Evolutionary conservation across 2,888 invertebrate genomes (phyloP).

Genomic region (Lobophora halterata): DNA sequence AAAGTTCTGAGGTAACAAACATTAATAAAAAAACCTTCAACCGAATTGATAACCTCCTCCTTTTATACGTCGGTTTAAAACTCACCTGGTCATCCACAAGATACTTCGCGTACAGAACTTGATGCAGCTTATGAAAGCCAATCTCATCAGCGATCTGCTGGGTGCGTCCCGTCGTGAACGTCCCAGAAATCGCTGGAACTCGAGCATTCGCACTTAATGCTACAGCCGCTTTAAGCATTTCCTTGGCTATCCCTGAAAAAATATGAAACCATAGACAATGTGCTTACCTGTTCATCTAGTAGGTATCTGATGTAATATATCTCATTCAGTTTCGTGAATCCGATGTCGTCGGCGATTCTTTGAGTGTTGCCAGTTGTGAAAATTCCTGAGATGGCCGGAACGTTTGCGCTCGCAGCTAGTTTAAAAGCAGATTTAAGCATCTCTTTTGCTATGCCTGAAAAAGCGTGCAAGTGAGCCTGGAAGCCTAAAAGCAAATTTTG

Average conservation of each 20-base stretch:
- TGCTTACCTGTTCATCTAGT: slow-evolving; percentile 54
- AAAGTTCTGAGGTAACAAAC: background rate
- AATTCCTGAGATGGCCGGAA: slow-evolving; percentile 61
- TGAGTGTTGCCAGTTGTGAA: slow-evolving; percentile 59
- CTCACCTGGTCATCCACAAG: slow-evolving; percentile 22
- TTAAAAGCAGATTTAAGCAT: slow-evolving; percentile 61
- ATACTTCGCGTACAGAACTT: slow-evolving; percentile 24
- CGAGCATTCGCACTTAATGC: slow-evolving; percentile 41
- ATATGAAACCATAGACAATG: background rate
- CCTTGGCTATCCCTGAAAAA: slow-evolving; percentile 39
- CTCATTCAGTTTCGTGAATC: slow-evolving; percentile 60
- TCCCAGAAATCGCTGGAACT: slow-evolving; percentile 47
- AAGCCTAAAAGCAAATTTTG: too few relatives aligned
- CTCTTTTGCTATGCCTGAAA: slow-evolving; percentile 62
- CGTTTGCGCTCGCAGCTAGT: slow-evolving; percentile 55
- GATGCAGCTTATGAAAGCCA: slow-evolving; percentile 18
- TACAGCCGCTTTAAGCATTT: slow-evolving; percentile 49
- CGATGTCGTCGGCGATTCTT: slow-evolving; percentile 53
- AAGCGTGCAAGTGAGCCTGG: slow-evolving; percentile 12
- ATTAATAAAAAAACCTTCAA: too few relatives aligned
- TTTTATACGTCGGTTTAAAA: background rate
- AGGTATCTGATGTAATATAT: slow-evolving; percentile 63
- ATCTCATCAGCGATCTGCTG: slow-evolving; percentile 43
- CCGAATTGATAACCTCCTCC: too few relatives aligned
- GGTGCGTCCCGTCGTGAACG: slow-evolving; percentile 44